These are phyloP conservation scores for Pyrocephalus nanus DNA, from an alignment of 2,797 vertebrate genomes.

Conservation along the genomic window DNA sequence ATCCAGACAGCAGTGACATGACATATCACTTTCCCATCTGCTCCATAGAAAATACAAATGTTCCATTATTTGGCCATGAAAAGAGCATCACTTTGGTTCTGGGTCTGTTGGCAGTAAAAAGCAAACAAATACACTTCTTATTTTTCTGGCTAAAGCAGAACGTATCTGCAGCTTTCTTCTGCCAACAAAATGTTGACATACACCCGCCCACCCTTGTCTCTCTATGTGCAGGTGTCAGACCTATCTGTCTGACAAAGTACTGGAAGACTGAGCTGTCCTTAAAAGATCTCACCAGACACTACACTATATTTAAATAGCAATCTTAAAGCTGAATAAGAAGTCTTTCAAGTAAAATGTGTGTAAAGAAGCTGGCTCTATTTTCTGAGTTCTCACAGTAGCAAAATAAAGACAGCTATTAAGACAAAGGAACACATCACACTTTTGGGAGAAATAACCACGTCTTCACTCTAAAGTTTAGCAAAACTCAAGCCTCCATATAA, in stretches of 20 bases:
- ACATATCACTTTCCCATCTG: not conserved
- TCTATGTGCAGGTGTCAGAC: not conserved
- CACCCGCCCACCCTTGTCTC: not conserved
- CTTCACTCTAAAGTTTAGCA: not conserved
- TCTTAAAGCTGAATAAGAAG: not conserved
- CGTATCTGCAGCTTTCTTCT: not conserved
- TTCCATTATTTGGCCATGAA: not conserved
- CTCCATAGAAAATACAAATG: not conserved
- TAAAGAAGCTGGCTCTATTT: not conserved
- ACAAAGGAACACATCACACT: not conserved
- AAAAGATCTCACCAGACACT: not conserved
- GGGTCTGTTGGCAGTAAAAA: not conserved
- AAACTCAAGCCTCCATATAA: not conserved
- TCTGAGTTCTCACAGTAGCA: not conserved
- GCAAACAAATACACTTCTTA: not conserved
- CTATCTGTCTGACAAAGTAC: accelerated
- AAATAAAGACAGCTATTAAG: accelerated
- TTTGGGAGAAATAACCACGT: not conserved
- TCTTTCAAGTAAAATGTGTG: not conserved
- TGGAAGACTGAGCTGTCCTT: not conserved
- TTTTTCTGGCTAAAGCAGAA: not conserved
- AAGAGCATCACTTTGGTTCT: not conserved
- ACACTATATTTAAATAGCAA: not conserved
- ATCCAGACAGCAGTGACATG: not conserved
- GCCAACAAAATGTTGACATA: not conserved